These are phyloP conservation scores for Rhingia campestris DNA, from an alignment of 2,888 invertebrate species.

Conservation along the genomic window DNA sequence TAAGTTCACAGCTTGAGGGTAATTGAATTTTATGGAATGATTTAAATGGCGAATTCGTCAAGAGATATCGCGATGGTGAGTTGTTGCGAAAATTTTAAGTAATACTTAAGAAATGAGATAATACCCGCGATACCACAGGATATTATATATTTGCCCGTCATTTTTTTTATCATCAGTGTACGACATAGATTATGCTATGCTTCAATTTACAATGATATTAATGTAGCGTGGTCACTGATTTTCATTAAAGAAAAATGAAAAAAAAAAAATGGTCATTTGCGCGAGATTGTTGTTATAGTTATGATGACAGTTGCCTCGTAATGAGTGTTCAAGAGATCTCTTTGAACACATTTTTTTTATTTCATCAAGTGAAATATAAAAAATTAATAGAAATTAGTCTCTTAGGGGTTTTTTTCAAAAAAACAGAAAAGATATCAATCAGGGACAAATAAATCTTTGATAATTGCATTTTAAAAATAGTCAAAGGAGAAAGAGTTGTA, in stretches of 20 bases:
- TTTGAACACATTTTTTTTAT: too few species aligned
- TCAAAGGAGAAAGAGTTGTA: too few species aligned
- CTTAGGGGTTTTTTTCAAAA: too few species aligned
- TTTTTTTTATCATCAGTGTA: background rate
- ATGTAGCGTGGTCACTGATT: slow-evolving; percentile 35
- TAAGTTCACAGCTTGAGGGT: slow-evolving; percentile 75
- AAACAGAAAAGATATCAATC: too few species aligned
- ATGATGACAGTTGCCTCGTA: background rate
- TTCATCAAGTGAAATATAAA: too few species aligned
- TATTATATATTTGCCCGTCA: background rate
- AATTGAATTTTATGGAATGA: slow-evolving; percentile 76
- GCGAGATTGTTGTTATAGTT: slow-evolving; percentile 32
- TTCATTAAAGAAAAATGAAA: slow-evolving; percentile 1
- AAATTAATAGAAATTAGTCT: too few species aligned
- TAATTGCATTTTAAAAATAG: too few species aligned
- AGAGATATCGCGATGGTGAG: slow-evolving; percentile 57
- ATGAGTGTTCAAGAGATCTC: too few species aligned
- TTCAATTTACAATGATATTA: slow-evolving; percentile 30
- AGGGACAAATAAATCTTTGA: too few species aligned
- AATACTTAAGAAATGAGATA: background rate
- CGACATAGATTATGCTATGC: slow-evolving; percentile 7
- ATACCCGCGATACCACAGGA: background rate
- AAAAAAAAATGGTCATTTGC: background rate
- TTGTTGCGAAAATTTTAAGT: slow-evolving; percentile 33
- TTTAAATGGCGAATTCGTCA: slow-evolving; percentile 74